Evolutionary conservation across 2,113 vertebrate species (phyloP), one percentile per base, ranked within the genome.

Genomic region (Platichthys flesus): DNA sequence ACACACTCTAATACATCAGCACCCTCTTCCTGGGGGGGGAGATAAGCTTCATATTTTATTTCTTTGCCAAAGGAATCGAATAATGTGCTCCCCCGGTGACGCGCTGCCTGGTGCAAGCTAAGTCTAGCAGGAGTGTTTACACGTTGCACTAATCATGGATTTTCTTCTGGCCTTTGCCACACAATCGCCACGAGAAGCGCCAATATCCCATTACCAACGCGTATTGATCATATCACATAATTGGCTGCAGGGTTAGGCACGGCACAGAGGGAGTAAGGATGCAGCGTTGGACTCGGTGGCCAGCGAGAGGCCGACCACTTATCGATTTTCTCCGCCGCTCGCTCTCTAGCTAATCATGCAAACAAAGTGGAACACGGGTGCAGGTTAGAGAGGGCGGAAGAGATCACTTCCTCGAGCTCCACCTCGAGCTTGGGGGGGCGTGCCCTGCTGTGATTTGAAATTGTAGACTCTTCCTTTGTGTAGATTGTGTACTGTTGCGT

Each of bases 211-310:
- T 93, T 93, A 92, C 91, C 28, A 81, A 87, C 70, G 55, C 12
- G 42, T 90, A 93, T 92, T 92, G 93, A 94, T 94, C 89, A 85
- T 78, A 85, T 93, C 90, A 77, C 84, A 72, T 92, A 93, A 94
- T 93, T 93, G 90, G 85, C 84, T 87, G 78, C 55, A 23, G 85
- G 81, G 79, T 72, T 55, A 67, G 91, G 81, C 87, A 83, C 82
- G 75, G 88, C 76, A 86, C 85, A 87, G 64, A 79, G 87, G 83
- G 88, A 78, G 83, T 89, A 79, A 84, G 84, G 90, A 92, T 91
- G 82, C 92, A 88, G 55, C 65, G 76, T 73, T 82, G 59, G 82
- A 79, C 83, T 67, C 59, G 31, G 66, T 81, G 76, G 76, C 79
- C 73, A 24, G 69, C 89, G 76, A 88, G 85, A 74, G 78, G 71